phyloP scores from a whole-genome alignment of 1,140 invertebrate genomes.

The Drosophila jambulina region DNA sequence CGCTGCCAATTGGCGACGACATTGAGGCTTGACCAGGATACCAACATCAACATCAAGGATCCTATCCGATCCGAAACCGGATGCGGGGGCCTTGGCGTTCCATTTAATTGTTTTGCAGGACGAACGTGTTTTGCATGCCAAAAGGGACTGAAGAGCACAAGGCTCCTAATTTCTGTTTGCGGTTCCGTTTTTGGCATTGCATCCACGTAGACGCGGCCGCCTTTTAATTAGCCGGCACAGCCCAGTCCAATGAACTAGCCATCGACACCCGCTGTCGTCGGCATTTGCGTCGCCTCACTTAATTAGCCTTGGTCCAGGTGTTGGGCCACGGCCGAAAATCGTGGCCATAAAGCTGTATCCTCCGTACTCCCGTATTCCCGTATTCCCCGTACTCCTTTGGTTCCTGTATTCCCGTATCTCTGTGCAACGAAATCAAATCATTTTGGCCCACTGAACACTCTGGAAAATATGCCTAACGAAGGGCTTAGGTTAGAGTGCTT shows the following conservation, averaged over 20 bases:
- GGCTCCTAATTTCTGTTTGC: constrained; percentile 58
- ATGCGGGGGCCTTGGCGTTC: constrained; percentile 44
- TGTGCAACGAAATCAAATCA: constrained; percentile 39
- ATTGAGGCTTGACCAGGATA: constrained; percentile 51
- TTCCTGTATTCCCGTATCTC: neutral
- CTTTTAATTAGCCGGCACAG: constrained; percentile 71
- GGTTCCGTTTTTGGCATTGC: constrained; percentile 66
- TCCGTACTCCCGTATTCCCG: neutral
- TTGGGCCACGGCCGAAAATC: constrained; percentile 17
- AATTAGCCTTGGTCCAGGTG: constrained; percentile 55
- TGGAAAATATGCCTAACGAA: constrained; percentile 17
- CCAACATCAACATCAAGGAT: constrained; percentile 32
- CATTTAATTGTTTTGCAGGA: constrained; percentile 71
- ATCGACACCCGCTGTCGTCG: constrained; percentile 45
- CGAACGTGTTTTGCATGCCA: constrained; percentile 73
- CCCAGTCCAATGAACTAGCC: constrained; percentile 34
- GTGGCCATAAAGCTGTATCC: constrained; percentile 11
- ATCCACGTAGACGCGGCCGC: constrained; percentile 66
- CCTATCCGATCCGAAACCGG: constrained; percentile 30
- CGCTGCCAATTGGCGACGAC: constrained; percentile 39
- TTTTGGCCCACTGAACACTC: constrained; percentile 32
- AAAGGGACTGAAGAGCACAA: constrained; percentile 26
- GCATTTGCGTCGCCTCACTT: constrained; percentile 39
- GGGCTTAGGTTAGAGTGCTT: neutral
- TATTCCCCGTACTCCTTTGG: neutral